phyloP scores from a whole-genome alignment of 2,113 vertebrate genomes.

The Sigmodon hispidus region DNA sequence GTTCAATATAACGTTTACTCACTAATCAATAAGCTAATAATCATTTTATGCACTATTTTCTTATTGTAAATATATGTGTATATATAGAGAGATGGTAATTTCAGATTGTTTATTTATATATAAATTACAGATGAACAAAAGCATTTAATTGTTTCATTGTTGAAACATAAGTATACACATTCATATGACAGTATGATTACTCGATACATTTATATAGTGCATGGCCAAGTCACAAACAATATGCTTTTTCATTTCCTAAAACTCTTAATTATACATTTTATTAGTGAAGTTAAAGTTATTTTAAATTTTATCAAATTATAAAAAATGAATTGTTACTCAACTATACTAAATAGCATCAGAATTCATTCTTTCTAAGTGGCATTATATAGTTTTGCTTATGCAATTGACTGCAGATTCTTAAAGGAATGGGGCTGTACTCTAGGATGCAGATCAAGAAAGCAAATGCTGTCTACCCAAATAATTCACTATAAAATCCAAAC shows the following conservation, averaged over 20 bases:
- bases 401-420: neutral
- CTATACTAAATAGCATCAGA: neutral
- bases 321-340: neutral
- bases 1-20: neutral
- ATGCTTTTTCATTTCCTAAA: neutral
- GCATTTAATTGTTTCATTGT: neutral
- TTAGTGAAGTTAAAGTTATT: neutral
- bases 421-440: neutral
- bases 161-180: neutral
- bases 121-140: neutral
- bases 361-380: neutral
- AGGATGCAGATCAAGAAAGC: neutral
- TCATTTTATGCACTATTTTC: neutral
- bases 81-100: neutral
- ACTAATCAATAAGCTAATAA: neutral
- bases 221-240: neutral
- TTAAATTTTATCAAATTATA: neutral
- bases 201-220: neutral
- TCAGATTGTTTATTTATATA: neutral
- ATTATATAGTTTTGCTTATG: neutral
- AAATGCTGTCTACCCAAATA: constrained; percentile 11
- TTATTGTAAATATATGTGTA: neutral
- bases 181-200: neutral
- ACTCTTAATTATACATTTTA: neutral
- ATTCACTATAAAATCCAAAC: neutral